Percentiles rank a stretch among this genome's conserved stretches.
Evolutionary conservation across 2,888 invertebrate genomes (phyloP).

Genomic region (Drosophila prostipennis): DNA sequence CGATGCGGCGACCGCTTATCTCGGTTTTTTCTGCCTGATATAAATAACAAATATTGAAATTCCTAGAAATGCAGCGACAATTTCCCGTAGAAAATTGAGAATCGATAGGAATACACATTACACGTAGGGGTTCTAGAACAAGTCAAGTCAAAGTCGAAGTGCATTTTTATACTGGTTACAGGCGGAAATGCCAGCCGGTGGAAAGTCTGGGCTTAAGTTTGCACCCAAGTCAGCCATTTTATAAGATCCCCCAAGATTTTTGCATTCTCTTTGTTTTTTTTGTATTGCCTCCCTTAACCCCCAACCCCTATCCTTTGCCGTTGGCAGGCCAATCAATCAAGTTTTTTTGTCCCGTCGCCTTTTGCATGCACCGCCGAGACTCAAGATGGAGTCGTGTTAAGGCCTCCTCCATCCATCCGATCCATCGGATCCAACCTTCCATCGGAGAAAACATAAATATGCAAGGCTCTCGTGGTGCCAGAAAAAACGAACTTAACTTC

Average conservation of each 20-base stretch:
- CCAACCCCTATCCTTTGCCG: constrained; percentile 34
- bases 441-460: constrained; percentile 61
- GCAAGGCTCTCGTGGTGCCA: constrained; percentile 52
- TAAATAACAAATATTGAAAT: constrained; percentile 71
- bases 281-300: constrained; percentile 13
- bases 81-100: constrained; percentile 42
- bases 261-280: constrained; percentile 53
- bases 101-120: constrained; percentile 34
- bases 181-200: constrained; percentile 45
- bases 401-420: constrained; percentile 13
- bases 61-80: constrained; percentile 59
- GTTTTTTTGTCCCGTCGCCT: constrained; percentile 68
- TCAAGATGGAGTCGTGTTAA: constrained; percentile 67
- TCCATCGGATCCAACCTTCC: constrained; percentile 7
- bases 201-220: constrained; percentile 1
- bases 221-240: constrained; percentile 59
- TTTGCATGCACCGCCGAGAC: constrained; percentile 75
- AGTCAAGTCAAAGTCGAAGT: constrained; percentile 23
- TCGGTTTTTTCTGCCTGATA: constrained; percentile 62
- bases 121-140: constrained; percentile 20
- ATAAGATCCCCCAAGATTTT: constrained; percentile 49
- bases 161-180: constrained; percentile 14
- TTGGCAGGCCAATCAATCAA: constrained; percentile 82
- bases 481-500: constrained; percentile 27
- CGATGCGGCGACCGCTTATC: constrained; percentile 37